Base-by-base conservation (phyloP, 1,140 invertebrate species). In the Scaptodrosophila lebanonensis region DNA sequence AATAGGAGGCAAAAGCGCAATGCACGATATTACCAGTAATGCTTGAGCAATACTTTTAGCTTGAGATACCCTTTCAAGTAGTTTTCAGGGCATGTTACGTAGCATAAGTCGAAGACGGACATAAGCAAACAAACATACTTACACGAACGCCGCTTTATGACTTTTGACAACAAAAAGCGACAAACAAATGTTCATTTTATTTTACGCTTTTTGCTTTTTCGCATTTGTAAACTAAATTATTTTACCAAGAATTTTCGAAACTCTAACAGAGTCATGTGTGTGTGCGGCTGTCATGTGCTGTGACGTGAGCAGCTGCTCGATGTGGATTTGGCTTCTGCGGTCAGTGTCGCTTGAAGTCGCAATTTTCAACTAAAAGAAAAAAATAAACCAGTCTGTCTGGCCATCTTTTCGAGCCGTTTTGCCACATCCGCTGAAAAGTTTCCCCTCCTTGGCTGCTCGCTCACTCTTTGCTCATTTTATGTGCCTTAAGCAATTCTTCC, bases 321-420 rank as follows among this genome's bases (percentile, higher is more conserved):
- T 27, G 38, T 51, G 40, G 35, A 33, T 56, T 48, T 9, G 53
- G 43, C 35, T 30, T 20, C 22, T 45, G 51, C 42, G 20, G 45
- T 58, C 51, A 56, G 48, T 64, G 68, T 40, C 53, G 39, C 64
- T 59, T 16, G 49, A 32, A 59, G 48, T 64, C 56, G 60, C 71
- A 71, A 59, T 73, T 71, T 67, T 32, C 54, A 58, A 66, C 47
- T 75, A 57, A 69, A 79, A n/a, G n/a, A n/a, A n/a, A n/a, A n/a
- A n/a, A n/a, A n/a, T n/a, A n/a, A 79, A 79, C 75, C 75, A 75
- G 75, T 79, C 73, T n/a, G n/a, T n/a, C n/a, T 75, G 61, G 36
- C 60, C 73, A 79, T 82, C 73, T 82, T 47, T 64, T 49, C 25
- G 48, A 64, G 61, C 56, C 38, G 47, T 40, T 65, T 72, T 48